Conservation (phyloP, 2,797 vertebrate species). For the Echeneis naucrates region DNA sequence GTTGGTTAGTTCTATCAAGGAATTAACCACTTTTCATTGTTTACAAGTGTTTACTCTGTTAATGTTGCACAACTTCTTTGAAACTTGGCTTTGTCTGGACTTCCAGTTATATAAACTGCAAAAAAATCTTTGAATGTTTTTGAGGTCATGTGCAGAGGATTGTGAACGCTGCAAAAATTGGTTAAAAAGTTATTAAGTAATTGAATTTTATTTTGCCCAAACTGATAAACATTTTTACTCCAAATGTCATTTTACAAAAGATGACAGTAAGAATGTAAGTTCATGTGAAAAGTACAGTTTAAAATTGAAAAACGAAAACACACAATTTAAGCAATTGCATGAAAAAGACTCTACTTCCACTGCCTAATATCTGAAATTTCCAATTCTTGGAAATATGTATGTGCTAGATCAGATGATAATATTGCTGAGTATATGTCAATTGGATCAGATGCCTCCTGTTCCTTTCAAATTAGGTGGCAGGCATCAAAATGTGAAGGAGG, state of each 20-base stretch:
- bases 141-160: neutral
- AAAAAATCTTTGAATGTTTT: slow-evolving; percentile 1
- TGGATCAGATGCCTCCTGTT: neutral
- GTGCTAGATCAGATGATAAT: neutral
- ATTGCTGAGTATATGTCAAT: neutral
- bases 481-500: neutral
- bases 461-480: neutral
- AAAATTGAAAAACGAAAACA: too few species aligned
- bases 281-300: too few species aligned
- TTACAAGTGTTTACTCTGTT: slow-evolving; percentile 23
- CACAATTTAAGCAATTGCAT: too few species aligned
- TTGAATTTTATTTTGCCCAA: neutral
- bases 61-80: slow-evolving; percentile 47
- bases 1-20: slow-evolving; percentile 8
- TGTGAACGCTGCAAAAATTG: neutral
- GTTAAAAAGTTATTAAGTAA: neutral
- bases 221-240: neutral
- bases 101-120: slow-evolving; percentile 10
- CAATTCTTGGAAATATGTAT: neutral
- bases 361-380: neutral
- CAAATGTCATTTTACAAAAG: neutral
- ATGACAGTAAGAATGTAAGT: too few species aligned
- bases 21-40: slow-evolving; percentile 14
- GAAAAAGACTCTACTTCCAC: neutral
- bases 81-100: slow-evolving; percentile 25